phyloP scores from a whole-genome alignment of 1,140 invertebrate species.

The Mylabris phalerata region DNA sequence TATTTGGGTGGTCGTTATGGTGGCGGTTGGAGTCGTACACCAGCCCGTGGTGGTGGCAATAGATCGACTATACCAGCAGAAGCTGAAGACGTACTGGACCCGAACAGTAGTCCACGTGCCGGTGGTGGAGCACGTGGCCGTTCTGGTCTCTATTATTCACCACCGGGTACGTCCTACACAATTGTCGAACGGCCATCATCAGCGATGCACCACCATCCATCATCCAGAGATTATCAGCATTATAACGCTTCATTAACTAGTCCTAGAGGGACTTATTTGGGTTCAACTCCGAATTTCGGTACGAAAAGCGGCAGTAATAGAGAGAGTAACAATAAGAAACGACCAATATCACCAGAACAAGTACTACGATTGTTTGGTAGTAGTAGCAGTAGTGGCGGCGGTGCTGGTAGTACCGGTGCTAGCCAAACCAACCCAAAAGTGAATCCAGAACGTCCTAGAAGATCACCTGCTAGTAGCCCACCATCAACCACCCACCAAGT shows the following conservation, averaged over 20 bases:
- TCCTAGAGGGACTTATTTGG: conserved; percentile 54
- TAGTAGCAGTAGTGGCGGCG: conserved; percentile 19
- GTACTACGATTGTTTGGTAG: conserved; percentile 60
- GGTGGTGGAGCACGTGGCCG: conserved; percentile 37
- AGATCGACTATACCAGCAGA: conserved; percentile 39
- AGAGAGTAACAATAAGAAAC: conserved; percentile 51
- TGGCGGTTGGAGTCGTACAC: conserved; percentile 41
- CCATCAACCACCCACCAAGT: conserved; percentile 62
- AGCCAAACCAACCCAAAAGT: conserved; percentile 32
- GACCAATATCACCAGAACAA: conserved; percentile 71
- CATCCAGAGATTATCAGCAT: conserved; percentile 46
- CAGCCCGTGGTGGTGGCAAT: conserved; percentile 33
- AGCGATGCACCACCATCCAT: conserved; percentile 58
- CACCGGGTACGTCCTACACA: conserved; percentile 72
- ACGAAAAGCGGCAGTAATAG: conserved; percentile 19
- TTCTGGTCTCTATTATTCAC: conserved; percentile 60
- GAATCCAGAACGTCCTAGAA: conserved; percentile 42
- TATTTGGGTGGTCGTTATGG: conserved; percentile 45
- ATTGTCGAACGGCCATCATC: conserved; percentile 74
- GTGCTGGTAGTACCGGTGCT: no score
- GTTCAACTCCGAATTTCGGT: conserved; percentile 48
- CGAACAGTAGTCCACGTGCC: conserved; percentile 38
- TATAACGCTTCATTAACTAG: conserved; percentile 45
- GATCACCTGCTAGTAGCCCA: conserved; percentile 67
- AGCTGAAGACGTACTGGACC: conserved; percentile 43